Evolutionary conservation across 2,888 invertebrate species (phyloP), one percentile per base, ranked within the genome.

Genomic region (Thera britannica): DNA sequence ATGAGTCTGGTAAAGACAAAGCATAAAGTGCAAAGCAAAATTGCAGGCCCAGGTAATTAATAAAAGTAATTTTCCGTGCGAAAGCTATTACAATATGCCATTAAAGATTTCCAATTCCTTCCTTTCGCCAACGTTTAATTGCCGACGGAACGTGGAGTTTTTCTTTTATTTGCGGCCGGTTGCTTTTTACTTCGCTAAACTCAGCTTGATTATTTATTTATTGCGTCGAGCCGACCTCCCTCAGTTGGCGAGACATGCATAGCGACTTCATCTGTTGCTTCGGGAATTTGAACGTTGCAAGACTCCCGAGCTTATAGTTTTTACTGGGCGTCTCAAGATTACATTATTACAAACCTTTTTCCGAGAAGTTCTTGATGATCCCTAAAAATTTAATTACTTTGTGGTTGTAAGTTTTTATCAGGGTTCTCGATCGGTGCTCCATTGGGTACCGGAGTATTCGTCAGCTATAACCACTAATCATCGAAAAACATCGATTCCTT

Each of bases 41-140:
- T 81, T 78, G 79, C 79, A 79, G 73, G 74, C 75, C 74, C 73
- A 75, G 79, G 84, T 82, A 88, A 89, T 88, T 88, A 89, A 86
- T 84, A 82, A 72, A 85, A 74, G 84, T 82, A 88, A 87, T 89
- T 88, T 84, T 78, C 86, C 86, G 84, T 84, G 83, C 83, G 84
- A 84, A 83, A 80, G 84, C 86, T 80, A 88, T 89, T 88, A 87
- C 83, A 83, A 77, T 79, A 79, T 56, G 83, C 84, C 83, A 86
- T 88, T 87, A 86, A 87, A 85, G 84, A 83, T 85, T 86, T 87
- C 83, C 86, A 86, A 88, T 90, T 87, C 85, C 85, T 90, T 87
- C 85, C 85, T 82, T 82, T 78, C 78, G 80, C 75, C 80, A 77
- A 76, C 79, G 76, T 81, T 83, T 77, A 75, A 83, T 86, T 86